A percentile compares a stretch with the other conserved stretches of the same genome.
Conservation (phyloP, 2,888 invertebrate species). For the Malthinus flaveolus region DNA sequence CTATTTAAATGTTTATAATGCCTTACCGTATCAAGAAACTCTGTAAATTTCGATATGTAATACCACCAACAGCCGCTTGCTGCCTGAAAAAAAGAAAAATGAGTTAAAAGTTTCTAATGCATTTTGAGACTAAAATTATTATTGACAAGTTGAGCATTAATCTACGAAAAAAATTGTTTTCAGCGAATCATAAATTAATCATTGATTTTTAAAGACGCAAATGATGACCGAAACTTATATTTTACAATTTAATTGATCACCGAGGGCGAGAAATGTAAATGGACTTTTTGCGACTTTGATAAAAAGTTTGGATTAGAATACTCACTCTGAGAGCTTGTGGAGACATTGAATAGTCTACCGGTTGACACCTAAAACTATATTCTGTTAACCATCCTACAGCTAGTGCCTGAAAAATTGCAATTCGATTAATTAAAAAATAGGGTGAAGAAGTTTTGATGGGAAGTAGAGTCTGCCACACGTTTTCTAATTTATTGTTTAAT, state of each 20-base stretch:
- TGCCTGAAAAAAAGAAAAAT: constrained; percentile 65
- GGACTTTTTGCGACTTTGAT: background rate
- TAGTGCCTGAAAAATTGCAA: constrained; percentile 53
- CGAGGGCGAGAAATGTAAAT: background rate
- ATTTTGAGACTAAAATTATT: no score
- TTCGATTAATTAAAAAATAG: background rate
- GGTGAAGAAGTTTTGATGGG: no score
- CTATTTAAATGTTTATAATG: background rate
- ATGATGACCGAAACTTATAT: background rate
- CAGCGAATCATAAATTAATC: no score
- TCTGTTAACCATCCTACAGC: constrained; percentile 71
- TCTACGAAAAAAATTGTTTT: no score
- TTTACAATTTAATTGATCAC: background rate
- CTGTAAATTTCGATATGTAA: constrained; percentile 95
- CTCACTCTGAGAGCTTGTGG: constrained; percentile 72
- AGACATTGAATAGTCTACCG: constrained; percentile 74
- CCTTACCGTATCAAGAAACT: constrained; percentile 91
- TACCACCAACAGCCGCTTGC: constrained; percentile 95
- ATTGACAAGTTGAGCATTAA: no score
- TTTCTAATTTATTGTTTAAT: no score
- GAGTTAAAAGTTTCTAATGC: background rate
- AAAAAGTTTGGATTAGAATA: constrained; percentile 8
- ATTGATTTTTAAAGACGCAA: background rate
- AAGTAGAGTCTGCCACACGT: no score
- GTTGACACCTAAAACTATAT: constrained; percentile 77